Conservation (phyloP, 2,113 vertebrate species). For the Hippopotamus amphibius region DNA sequence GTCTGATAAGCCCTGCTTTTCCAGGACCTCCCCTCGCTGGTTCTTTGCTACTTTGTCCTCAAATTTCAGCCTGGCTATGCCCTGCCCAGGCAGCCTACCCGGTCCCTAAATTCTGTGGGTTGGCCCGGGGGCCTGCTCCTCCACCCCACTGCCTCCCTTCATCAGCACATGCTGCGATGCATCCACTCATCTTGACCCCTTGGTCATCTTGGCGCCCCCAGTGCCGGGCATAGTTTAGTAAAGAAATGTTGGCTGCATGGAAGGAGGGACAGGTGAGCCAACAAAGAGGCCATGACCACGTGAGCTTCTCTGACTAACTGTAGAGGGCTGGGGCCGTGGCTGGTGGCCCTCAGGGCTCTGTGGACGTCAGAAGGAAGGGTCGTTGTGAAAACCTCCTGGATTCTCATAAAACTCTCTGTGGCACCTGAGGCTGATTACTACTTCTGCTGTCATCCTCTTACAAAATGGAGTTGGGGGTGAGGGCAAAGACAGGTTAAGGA, state of each 20-base stretch:
- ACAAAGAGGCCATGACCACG: neutral
- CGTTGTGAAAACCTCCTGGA: neutral
- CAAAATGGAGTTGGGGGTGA: neutral
- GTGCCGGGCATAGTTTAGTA: neutral
- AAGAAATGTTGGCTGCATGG: neutral
- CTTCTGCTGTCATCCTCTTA: neutral
- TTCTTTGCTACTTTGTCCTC: neutral
- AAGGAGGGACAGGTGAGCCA: neutral
- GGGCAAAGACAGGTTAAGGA: neutral
- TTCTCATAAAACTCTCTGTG: neutral
- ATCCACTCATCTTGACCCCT: neutral
- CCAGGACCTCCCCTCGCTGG: neutral
- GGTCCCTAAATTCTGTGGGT: neutral
- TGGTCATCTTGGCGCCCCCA: neutral
- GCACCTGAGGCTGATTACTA: neutral
- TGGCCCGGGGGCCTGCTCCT: neutral
- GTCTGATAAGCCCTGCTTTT: neutral
- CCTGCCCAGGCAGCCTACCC: neutral
- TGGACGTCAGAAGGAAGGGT: neutral
- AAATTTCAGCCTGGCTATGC: neutral
- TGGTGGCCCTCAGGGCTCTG: neutral
- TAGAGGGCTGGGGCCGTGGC: too few relatives aligned
- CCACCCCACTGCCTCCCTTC: neutral
- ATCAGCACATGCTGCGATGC: neutral
- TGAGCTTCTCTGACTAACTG: neutral